Evolutionary conservation across 2,888 invertebrate species (phyloP).

Genomic region (Mimas tiliae): DNA sequence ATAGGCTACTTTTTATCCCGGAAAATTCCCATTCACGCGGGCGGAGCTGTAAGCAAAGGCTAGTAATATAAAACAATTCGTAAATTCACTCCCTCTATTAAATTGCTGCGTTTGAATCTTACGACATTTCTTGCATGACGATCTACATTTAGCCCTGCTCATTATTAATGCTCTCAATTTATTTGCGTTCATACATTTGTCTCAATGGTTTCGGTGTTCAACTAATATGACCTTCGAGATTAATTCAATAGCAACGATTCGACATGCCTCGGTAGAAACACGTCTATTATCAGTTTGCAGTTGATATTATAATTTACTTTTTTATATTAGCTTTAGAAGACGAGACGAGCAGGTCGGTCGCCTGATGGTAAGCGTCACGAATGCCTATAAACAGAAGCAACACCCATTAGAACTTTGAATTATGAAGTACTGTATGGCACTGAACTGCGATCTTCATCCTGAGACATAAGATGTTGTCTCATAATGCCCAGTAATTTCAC

Average conservation of each 20-base stretch:
- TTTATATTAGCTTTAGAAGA: background rate
- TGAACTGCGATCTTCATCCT: no score
- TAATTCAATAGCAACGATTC: constrained; percentile 30
- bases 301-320: background rate
- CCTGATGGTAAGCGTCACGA: no score
- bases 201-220: constrained; percentile 29
- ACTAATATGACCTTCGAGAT: constrained; percentile 43
- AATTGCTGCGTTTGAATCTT: background rate
- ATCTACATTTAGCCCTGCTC: constrained; percentile 5
- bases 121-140: background rate
- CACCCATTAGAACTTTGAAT: no score
- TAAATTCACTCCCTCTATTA: background rate
- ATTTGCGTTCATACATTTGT: constrained; percentile 1
- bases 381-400: no score
- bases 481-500: no score
- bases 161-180: constrained; percentile 18
- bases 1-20: no score
- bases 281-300: background rate
- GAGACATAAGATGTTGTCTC: no score
- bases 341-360: no score
- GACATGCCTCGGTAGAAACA: background rate
- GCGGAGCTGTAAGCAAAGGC: no score
- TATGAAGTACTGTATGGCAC: no score
- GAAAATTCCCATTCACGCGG: no score
- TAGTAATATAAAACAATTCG: no score